Conservation (phyloP, 2,113 vertebrate genomes). For the Dunckerocampus dactyliophorus region DNA sequence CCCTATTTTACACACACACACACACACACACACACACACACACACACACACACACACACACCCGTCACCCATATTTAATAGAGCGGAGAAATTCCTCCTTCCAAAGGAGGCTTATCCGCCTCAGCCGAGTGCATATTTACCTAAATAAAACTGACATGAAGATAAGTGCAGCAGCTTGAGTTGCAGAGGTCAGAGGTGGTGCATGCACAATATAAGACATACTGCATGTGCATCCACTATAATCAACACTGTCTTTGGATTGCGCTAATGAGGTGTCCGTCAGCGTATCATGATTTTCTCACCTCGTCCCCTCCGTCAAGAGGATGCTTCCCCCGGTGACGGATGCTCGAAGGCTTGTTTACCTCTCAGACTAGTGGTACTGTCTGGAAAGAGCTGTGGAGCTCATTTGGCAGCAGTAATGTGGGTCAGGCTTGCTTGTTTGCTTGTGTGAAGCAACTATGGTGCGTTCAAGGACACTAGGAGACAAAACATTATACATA, state of each 20-base stretch:
- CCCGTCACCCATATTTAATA: constrained; percentile 7
- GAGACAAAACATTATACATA: too few species aligned
- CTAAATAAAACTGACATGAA: constrained; percentile 23
- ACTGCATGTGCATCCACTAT: background rate
- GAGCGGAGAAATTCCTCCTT: constrained; percentile 2
- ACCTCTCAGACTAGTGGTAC: constrained; percentile 43
- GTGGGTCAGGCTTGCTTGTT: background rate
- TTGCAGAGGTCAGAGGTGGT: background rate
- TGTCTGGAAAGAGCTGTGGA: constrained; percentile 40
- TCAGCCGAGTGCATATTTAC: constrained; percentile 11
- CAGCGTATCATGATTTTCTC: constrained; percentile 55
- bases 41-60: constrained; percentile 16
- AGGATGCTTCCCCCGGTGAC: constrained; percentile 45
- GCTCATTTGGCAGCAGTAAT: background rate
- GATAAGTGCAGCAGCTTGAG: background rate
- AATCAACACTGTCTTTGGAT: too few species aligned
- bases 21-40: too few species aligned
- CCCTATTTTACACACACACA: constrained; percentile 14
- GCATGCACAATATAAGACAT: background rate
- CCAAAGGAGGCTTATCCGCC: constrained; percentile 9
- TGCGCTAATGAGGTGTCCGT: too few species aligned
- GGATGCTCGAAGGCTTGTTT: constrained; percentile 49
- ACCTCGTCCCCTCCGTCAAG: constrained; percentile 48
- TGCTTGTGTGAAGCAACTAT: background rate
- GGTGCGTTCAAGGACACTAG: too few species aligned